A percentile compares a stretch with the other conserved stretches of the same genome.
Evolutionary conservation across 1,140 invertebrate genomes (phyloP).

Genomic region (Drosophila sechellia): DNA sequence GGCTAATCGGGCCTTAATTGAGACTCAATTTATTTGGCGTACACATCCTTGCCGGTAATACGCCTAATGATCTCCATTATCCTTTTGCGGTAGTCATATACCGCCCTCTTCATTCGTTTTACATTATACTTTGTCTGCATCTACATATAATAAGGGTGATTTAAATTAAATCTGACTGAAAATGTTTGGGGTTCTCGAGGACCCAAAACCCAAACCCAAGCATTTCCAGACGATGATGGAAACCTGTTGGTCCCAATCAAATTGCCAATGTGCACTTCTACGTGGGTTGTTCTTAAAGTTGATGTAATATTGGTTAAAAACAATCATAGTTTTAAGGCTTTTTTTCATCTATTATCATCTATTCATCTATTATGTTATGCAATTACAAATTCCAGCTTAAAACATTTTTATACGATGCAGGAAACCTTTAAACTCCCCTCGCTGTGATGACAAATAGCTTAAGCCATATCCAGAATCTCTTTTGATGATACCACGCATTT

Average conservation of each 20-base stretch:
- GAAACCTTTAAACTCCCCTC: background rate
- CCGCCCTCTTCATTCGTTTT: slow-evolving; percentile 24
- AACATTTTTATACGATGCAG: too few species aligned
- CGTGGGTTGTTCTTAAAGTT: slow-evolving; percentile 4
- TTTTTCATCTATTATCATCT: too few species aligned
- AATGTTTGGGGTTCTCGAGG: slow-evolving; percentile 20
- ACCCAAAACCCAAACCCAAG: slow-evolving; percentile 19
- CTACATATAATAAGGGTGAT: slow-evolving; percentile 72
- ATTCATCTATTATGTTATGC: background rate
- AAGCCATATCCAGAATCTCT: slow-evolving; percentile 37
- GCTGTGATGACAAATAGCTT: slow-evolving; percentile 63
- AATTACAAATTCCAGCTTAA: background rate
- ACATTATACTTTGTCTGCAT: slow-evolving; percentile 18
- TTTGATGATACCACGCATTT: slow-evolving; percentile 54
- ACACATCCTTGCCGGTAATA: slow-evolving; percentile 35
- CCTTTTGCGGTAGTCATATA: slow-evolving; percentile 57
- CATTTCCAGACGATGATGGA: slow-evolving; percentile 47
- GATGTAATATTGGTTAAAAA: background rate
- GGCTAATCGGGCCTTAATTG: slow-evolving; percentile 64
- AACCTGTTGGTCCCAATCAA: slow-evolving; percentile 45
- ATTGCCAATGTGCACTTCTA: slow-evolving; percentile 5
- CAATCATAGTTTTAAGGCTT: too few species aligned
- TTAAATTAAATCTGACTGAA: slow-evolving; percentile 57
- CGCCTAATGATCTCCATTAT: slow-evolving; percentile 61
- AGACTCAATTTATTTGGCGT: slow-evolving; percentile 64